Evolutionary conservation across 1,140 invertebrate genomes (phyloP).

Genomic region (Drosophila setifemur): DNA sequence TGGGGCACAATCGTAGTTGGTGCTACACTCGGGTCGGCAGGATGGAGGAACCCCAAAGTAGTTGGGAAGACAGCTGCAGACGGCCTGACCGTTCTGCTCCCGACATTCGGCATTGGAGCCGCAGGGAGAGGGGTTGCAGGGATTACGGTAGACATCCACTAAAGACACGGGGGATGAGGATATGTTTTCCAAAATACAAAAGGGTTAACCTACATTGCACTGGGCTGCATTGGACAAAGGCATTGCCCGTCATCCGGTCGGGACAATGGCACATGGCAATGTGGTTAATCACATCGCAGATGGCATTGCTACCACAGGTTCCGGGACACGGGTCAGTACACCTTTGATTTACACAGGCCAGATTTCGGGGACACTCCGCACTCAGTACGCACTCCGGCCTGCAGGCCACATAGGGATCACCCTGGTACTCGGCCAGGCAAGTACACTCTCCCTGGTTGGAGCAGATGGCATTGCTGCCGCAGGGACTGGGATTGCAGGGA

Average conservation of each 20-base stretch:
- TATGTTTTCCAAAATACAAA: too few species aligned
- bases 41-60: constrained; percentile 86
- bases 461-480: constrained; percentile 87
- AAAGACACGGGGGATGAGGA: not conserved
- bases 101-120: constrained; percentile 87
- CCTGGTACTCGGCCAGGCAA: constrained; percentile 86
- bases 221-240: constrained; percentile 84
- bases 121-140: constrained; percentile 90
- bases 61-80: constrained; percentile 86
- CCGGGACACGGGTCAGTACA: constrained; percentile 90
- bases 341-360: constrained; percentile 88
- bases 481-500: constrained; percentile 83
- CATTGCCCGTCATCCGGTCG: constrained; percentile 88
- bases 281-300: constrained; percentile 91
- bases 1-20: constrained; percentile 86
- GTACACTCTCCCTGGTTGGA: constrained; percentile 88
- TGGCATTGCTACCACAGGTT: constrained; percentile 88
- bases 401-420: constrained; percentile 87
- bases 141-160: constrained; percentile 79
- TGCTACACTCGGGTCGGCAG: constrained; percentile 87
- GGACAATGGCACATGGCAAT: constrained; percentile 89
- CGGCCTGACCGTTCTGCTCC: constrained; percentile 84
- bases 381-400: constrained; percentile 92
- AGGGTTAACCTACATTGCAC: constrained; percentile 83
- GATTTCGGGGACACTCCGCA: constrained; percentile 89